Base-by-base conservation (phyloP, 2,113 vertebrate genomes). In the Actinemys pallida region DNA sequence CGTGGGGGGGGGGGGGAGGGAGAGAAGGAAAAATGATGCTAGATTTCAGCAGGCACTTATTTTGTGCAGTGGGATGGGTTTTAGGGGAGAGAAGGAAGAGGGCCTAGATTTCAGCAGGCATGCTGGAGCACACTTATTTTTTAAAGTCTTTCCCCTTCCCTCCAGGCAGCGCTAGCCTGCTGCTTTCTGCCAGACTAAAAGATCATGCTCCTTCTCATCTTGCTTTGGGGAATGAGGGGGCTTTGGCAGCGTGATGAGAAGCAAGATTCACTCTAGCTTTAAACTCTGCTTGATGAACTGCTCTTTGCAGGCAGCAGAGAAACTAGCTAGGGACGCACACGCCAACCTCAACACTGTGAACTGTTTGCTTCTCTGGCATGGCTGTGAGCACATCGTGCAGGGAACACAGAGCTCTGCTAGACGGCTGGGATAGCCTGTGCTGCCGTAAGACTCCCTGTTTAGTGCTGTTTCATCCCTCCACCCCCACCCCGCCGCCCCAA, bases 31-130 rank as follows among this genome's bases (percentile, higher is more conserved):
- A 11, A 49, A 54, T 54, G 54, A 24, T 56, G 20, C 24, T 57
- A 25, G 56, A 22, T 57, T 24, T 57, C 56, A 65, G 90, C 17
- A 81, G 49, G 50, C 50, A 14, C 13, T 13, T 50, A 13, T 50
- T 50, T 14, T 50, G 50, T 50, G 50, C 13, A 4, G 50, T 50
- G 50, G 50, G 50, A 50, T 50, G 53, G 6, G 56, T 4, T 50
- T 50, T 50, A 50, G 50, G 13, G 50, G 50, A 50, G 50, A 50
- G 50, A 50, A 50, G 50, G 50, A 50, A 50, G 50, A 50, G 56
- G 24, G 25, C 22, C 57, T 59, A 59, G 27, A 27, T 59, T 29
- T 59, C 27, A 69, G 89, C 19, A 79, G 0, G 88, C 0, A 0
- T 85, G 79, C 94, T 87, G 56, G 49, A 76, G 82, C 84, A 54